Evolutionary conservation across 2,888 invertebrate genomes (phyloP).

Genomic region (Lasioglossum pauxillum): DNA sequence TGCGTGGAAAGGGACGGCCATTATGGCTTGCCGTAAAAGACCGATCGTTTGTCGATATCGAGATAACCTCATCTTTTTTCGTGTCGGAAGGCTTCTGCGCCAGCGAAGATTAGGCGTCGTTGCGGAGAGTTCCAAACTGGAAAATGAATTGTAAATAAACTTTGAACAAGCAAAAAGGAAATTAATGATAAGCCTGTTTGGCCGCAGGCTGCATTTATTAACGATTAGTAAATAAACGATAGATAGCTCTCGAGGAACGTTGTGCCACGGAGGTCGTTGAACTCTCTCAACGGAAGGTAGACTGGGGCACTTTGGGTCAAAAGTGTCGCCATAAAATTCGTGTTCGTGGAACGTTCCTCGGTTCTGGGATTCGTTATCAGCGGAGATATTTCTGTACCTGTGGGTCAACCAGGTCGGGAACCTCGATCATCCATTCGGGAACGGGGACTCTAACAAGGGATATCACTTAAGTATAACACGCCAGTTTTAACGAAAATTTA

Average conservation of each 20-base stretch:
- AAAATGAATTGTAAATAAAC: constrained; percentile 19
- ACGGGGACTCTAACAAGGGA: neutral
- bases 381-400: constrained; percentile 51
- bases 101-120: neutral
- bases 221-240: constrained; percentile 26
- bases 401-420: constrained; percentile 49
- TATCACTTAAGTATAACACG: constrained; percentile 1
- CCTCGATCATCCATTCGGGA: constrained; percentile 48
- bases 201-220: neutral
- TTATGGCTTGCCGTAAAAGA: constrained; percentile 40
- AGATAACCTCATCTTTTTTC: constrained; percentile 14
- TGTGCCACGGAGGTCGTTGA: constrained; percentile 42
- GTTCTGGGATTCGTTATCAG: constrained; percentile 58
- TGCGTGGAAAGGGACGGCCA: neutral
- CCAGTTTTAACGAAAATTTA: neutral
- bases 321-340: constrained; percentile 57
- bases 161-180: neutral
- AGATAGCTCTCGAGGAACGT: constrained; percentile 36
- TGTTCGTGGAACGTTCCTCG: constrained; percentile 43
- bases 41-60: neutral
- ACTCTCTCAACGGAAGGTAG: constrained; percentile 26
- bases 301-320: constrained; percentile 49
- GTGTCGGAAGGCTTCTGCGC: neutral
- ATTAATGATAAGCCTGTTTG: neutral
- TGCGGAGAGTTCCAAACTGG: neutral